Percentiles rank a stretch among this genome's conserved stretches.
Conservation (phyloP, 2,797 vertebrate species). For the Peromyscus aztecus region DNA sequence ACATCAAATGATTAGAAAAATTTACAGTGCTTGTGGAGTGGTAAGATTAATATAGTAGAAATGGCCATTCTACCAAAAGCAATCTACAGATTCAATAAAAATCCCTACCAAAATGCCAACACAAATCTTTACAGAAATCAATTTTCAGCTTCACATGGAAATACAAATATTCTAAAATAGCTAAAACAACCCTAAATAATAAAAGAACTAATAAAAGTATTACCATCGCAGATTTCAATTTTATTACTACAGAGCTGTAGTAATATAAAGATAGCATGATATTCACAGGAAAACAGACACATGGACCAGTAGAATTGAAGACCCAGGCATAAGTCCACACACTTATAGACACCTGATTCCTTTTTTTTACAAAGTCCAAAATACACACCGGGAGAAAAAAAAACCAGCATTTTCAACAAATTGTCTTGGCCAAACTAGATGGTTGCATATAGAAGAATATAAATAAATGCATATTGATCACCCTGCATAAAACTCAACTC, state of each 20-base stretch:
- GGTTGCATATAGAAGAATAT: not conserved
- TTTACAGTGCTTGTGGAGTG: not conserved
- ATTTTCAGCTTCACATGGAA: not conserved
- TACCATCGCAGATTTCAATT: not conserved
- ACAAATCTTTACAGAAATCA: not conserved
- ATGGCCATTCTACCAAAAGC: not conserved
- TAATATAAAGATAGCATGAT: not conserved
- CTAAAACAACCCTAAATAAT: not conserved
- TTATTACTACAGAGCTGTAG: not conserved
- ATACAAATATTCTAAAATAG: not conserved
- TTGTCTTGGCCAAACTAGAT: not conserved
- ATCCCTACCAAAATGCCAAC: not conserved
- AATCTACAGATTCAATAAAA: not conserved
- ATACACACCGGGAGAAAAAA: not conserved
- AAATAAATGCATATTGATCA: not conserved
- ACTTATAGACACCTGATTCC: not conserved
- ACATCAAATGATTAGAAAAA: not conserved
- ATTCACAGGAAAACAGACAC: not conserved
- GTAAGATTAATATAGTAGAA: not conserved
- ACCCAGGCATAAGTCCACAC: not conserved
- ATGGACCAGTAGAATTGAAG: not conserved
- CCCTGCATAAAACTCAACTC: not conserved
- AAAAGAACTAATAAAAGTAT: not conserved
- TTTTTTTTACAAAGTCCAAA: not conserved
- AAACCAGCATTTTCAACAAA: not conserved